These are phyloP conservation scores for Regulus satrapa DNA, from an alignment of 2,113 vertebrate species.

Conservation along the genomic window DNA sequence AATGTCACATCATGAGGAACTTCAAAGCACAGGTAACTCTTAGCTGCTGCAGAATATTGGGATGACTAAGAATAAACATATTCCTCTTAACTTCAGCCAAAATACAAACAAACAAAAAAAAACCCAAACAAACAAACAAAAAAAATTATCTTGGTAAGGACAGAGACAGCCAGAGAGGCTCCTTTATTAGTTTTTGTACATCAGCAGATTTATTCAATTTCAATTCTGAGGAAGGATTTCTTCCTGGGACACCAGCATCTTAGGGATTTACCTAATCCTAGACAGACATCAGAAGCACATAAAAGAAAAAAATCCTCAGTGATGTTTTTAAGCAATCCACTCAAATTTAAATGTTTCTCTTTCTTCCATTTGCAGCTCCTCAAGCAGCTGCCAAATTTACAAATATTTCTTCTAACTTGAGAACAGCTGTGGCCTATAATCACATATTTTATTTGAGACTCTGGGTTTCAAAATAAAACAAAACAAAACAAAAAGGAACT, in stretches of 20 bases:
- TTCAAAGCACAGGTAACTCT: background rate
- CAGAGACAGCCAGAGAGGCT: fast-evolving
- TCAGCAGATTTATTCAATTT: background rate
- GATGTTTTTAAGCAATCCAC: background rate
- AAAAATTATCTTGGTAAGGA: background rate
- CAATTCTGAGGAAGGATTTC: background rate
- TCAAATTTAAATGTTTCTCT: background rate
- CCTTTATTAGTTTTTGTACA: background rate
- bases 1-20: background rate
- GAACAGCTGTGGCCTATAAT: slow-evolving; percentile 52
- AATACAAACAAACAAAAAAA: no score
- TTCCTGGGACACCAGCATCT: background rate
- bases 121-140: no score
- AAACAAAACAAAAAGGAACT: background rate
- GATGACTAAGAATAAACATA: background rate
- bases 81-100: background rate
- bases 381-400: slow-evolving; percentile 49
- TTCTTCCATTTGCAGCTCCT: background rate
- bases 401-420: slow-evolving; percentile 22
- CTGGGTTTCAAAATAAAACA: background rate
- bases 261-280: background rate
- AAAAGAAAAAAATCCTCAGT: background rate
- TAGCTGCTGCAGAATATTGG: background rate
- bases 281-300: background rate
- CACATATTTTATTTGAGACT: slow-evolving; percentile 22